Evolutionary conservation across 2,888 invertebrate species (phyloP).

Genomic region (Cryptus viduatorius): DNA sequence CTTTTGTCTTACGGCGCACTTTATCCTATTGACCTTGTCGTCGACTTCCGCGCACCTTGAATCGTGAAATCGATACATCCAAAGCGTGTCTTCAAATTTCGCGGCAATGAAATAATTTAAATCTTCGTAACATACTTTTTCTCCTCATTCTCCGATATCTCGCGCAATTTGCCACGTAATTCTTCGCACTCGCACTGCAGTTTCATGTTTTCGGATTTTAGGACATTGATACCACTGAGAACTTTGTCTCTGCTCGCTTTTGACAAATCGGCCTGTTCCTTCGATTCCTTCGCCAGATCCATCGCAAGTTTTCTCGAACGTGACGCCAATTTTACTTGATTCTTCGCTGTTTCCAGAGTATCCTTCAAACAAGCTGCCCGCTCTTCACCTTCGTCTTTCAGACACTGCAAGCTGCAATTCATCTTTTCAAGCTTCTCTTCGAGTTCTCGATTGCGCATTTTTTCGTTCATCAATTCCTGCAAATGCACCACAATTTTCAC

Average conservation of each 20-base stretch:
- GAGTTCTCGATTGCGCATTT: conserved; percentile 67
- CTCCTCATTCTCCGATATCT: conserved; percentile 70
- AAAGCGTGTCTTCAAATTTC: background rate
- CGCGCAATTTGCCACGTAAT: conserved; percentile 70
- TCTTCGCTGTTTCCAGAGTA: conserved; percentile 70
- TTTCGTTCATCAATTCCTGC: conserved; percentile 72
- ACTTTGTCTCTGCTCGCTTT: conserved; percentile 71
- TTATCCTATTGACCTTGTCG: conserved; percentile 72
- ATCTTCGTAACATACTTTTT: conserved; percentile 70
- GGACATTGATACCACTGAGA: conserved; percentile 66
- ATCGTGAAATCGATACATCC: background rate
- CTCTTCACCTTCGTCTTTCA: conserved; percentile 70
- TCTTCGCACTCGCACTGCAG: conserved; percentile 73
- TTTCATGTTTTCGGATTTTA: conserved; percentile 67
- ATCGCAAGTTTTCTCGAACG: conserved; percentile 72
- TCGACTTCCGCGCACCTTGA: conserved; percentile 72
- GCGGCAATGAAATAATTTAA: background rate
- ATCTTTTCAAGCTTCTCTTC: conserved; percentile 71
- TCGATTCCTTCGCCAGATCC: conserved; percentile 72
- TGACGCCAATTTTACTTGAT: conserved; percentile 69
- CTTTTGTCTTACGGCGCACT: conserved; percentile 70
- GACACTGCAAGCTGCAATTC: conserved; percentile 70
- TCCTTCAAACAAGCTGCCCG: conserved; percentile 68
- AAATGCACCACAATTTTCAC: conserved; percentile 23
- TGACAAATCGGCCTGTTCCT: conserved; percentile 69